Evolutionary conservation across 2,888 invertebrate species (phyloP), one percentile per base, ranked within the genome.

Genomic region (Coenonympha arcania): DNA sequence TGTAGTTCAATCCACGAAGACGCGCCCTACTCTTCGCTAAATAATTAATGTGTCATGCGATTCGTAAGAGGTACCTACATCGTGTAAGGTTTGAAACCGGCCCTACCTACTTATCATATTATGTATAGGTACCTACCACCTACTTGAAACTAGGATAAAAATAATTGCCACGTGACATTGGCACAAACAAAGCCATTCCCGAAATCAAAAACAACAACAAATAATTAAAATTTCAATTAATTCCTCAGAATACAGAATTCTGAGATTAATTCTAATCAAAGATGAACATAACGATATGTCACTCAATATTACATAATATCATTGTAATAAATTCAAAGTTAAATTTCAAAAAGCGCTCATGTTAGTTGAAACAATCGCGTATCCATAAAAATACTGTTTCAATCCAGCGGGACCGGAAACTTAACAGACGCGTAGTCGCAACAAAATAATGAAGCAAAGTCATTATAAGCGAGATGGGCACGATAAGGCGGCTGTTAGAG

Each of bases 401-500:
- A 71, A 69, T 62, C 61, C 68, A 61, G 62, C 63, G 66, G 61
- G 62, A 59, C 76, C 81, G 84, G 84, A 83, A 80, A 75, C 69
- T 63, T 65, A 62, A 62, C 73, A 76, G 75, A 79, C 78, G 64
- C 69, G 72, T 67, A 69, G 66, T 69, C 66, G 68, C 80, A 74
- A 76, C 78, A 75, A 80, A 82, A 84, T 84, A 82, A 84, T 83
- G 81, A 84, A 83, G 79, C 76, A 82, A 78, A 83, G 76, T 82
- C 73, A 82, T 85, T 79, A 82, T 81, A 53, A 50, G 39, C 31
- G 50, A 79, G 40, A 47, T 47, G 40, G 47, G 47, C 40, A 47
- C 39, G 39, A 40, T 47, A 31, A 40, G 31, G 39, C 40, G 40
- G 68, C 79, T 74, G 79, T 78, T 81, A 78, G 71, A 78, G 74